These are phyloP conservation scores for Epinotia bilunana DNA, from an alignment of 2,888 invertebrate genomes.

Conservation along the genomic window DNA sequence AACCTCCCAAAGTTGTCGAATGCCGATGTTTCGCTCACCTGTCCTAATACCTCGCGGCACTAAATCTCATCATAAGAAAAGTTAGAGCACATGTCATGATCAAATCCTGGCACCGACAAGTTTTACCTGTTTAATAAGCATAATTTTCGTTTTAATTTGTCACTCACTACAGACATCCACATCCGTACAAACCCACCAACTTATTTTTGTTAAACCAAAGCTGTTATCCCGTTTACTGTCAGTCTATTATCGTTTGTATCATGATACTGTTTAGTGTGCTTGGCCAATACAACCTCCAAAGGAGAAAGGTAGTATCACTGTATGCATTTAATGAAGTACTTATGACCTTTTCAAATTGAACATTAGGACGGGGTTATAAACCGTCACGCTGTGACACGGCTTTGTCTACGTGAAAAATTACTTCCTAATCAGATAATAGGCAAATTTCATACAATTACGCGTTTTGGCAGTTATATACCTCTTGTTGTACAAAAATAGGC, in stretches of 20 bases:
- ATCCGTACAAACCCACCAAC: slow-evolving; percentile 42
- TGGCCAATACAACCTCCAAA: background rate
- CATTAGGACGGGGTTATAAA: slow-evolving; percentile 49
- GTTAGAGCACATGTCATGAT: background rate
- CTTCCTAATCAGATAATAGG: slow-evolving; percentile 77
- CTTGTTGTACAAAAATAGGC: background rate
- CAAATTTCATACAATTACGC: slow-evolving; percentile 52
- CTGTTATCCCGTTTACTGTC: background rate
- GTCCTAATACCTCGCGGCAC: background rate
- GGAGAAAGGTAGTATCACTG: background rate
- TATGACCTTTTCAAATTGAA: slow-evolving; percentile 5
- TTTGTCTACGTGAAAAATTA: slow-evolving; percentile 67
- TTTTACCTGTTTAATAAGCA: slow-evolving; percentile 7
- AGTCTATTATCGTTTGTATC: background rate
- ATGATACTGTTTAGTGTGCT: background rate
- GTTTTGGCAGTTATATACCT: slow-evolving; percentile 45
- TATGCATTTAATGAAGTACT: background rate
- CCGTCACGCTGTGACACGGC: slow-evolving; percentile 57
- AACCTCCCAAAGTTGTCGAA: no score
- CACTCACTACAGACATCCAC: slow-evolving; percentile 45
- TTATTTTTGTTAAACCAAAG: background rate
- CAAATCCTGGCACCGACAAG: background rate
- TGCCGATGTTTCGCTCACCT: background rate
- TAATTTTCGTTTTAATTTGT: slow-evolving; percentile 37
- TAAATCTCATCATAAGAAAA: background rate